phyloP scores from a whole-genome alignment of 2,888 invertebrate species.

The Anthoptus insignis region DNA sequence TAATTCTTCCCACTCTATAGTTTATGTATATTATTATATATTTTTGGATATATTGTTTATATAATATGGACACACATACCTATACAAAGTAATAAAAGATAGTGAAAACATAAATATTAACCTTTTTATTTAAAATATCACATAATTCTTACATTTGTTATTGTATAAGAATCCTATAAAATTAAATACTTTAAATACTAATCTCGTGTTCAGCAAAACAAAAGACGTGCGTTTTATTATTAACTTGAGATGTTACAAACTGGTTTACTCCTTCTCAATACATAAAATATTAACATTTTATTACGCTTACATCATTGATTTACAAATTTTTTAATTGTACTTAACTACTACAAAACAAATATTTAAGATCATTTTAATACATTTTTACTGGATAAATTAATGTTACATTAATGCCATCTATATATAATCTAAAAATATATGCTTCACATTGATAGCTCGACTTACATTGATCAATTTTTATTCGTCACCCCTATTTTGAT shows the following conservation, averaged over 20 bases:
- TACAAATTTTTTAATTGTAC: conserved; percentile 19
- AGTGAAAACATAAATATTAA: conserved; percentile 41
- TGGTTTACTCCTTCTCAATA: no score
- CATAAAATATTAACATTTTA: no score
- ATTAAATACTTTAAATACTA: conserved; percentile 49
- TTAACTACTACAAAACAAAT: conserved; percentile 20
- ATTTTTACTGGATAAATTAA: conserved; percentile 30
- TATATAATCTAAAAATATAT: background rate
- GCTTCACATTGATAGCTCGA: conserved; percentile 2
- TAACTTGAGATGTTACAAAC: background rate
- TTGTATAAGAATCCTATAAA: conserved; percentile 59
- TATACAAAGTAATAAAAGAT: background rate
- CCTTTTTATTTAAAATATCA: conserved; percentile 79
- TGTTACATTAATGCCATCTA: conserved; percentile 12
- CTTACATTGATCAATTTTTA: background rate
- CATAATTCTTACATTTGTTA: conserved; percentile 74
- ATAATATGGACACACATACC: background rate
- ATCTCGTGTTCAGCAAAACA: conserved; percentile 26
- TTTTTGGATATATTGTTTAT: background rate
- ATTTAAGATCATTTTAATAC: conserved; percentile 22
- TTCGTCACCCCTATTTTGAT: background rate
- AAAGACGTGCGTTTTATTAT: conserved; percentile 10
- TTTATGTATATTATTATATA: background rate
- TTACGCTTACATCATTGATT: conserved; percentile 10
- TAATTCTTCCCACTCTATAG: background rate